Percentiles rank a stretch among this genome's conserved stretches.
These are phyloP conservation scores for Drosophila suboccidentalis DNA, from an alignment of 2,888 invertebrate genomes.

Conservation along the genomic window DNA sequence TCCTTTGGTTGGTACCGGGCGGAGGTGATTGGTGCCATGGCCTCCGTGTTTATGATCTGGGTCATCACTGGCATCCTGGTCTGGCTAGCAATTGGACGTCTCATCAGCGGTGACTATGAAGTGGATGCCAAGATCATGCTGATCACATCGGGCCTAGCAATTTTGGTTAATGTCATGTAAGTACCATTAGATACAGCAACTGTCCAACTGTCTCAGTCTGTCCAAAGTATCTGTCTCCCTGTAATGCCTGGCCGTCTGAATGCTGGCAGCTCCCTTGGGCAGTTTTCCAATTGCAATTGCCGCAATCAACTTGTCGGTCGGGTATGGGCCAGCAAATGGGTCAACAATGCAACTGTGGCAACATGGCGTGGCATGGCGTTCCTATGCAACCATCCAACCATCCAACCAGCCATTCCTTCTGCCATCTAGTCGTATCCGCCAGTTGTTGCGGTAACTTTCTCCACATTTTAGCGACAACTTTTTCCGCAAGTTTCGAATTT, in stretches of 20 bases:
- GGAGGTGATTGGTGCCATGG: constrained; percentile 98
- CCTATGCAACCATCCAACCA: constrained; percentile 8
- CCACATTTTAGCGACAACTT: constrained; percentile 81
- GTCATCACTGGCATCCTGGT: constrained; percentile 98
- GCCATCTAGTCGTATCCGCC: constrained; percentile 40
- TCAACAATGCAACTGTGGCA: constrained; percentile 66
- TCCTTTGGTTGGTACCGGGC: constrained; percentile 98
- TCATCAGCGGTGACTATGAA: constrained; percentile 93
- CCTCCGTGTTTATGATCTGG: constrained; percentile 98
- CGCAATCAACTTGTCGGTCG: constrained; percentile 77
- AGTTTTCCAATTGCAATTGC: constrained; percentile 80
- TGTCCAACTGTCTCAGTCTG: constrained; percentile 15
- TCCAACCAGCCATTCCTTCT: constrained; percentile 16
- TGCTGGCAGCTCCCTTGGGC: constrained; percentile 61
- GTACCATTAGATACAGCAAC: constrained; percentile 84
- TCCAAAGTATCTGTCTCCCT: constrained; percentile 5
- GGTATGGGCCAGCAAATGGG: constrained; percentile 66
- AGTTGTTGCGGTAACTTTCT: constrained; percentile 76
- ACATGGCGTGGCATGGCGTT: constrained; percentile 32
- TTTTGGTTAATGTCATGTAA: constrained; percentile 97
- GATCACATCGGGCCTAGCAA: constrained; percentile 97
- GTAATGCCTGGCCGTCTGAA: constrained; percentile 40
- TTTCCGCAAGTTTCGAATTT: constrained; percentile 78
- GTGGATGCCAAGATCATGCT: constrained; percentile 95
- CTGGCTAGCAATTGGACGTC: constrained; percentile 95